A percentile compares a stretch with the other conserved stretches of the same genome.
These are phyloP conservation scores for Herpailurus yagouaroundi DNA, from an alignment of 2,113 vertebrate genomes.

Conservation along the genomic window DNA sequence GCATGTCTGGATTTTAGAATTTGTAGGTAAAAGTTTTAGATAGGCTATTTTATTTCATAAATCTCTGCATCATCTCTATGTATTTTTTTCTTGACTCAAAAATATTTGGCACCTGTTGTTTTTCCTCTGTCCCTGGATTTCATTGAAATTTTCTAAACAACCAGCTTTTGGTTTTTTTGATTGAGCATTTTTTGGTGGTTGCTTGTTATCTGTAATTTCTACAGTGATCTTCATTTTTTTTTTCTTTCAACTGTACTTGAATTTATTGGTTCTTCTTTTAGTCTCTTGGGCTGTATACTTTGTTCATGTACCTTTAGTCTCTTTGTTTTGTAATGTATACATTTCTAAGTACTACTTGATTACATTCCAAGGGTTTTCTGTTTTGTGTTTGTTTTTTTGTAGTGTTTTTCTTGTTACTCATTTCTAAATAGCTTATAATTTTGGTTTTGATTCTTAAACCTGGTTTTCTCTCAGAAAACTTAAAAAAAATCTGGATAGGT, in stretches of 20 bases:
- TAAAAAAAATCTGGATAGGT: not conserved
- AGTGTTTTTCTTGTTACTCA: not conserved
- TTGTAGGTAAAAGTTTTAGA: not conserved
- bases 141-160: not conserved
- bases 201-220: not conserved
- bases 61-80: not conserved
- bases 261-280: not conserved
- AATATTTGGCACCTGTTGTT: not conserved
- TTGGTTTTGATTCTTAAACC: not conserved
- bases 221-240: not conserved
- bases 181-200: not conserved
- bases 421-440: not conserved
- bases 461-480: not conserved
- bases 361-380: not conserved
- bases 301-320: not conserved
- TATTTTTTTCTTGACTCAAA: not conserved
- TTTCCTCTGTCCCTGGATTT: not conserved
- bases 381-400: not conserved
- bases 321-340: not conserved
- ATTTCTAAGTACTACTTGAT: not conserved
- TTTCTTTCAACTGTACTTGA: not conserved
- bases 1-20: not conserved
- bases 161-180: not conserved
- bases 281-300: not conserved
- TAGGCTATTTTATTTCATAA: not conserved